phyloP scores from a whole-genome alignment of 2,797 vertebrate genomes.

The Pseudopleuronectes americanus region DNA sequence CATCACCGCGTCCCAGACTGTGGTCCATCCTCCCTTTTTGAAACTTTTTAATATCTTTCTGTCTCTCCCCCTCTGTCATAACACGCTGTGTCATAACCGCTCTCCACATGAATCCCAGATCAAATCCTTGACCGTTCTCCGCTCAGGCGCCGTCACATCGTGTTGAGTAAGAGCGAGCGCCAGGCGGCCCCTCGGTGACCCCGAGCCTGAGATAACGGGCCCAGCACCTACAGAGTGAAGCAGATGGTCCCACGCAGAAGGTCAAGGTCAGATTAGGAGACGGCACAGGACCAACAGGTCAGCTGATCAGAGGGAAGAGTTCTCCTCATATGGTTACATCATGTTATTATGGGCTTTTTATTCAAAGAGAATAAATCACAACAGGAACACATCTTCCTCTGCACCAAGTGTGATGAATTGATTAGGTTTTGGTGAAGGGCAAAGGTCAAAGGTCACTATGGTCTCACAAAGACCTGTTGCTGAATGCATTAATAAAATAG shows the following conservation, averaged over 20 bases:
- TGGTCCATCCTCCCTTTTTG: constrained; percentile 8
- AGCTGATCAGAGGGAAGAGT: neutral
- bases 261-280: constrained; percentile 18
- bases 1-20: constrained; percentile 25
- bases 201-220: constrained; percentile 5
- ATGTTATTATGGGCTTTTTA: too few species aligned
- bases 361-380: too few species aligned
- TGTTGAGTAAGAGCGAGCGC: constrained; percentile 27
- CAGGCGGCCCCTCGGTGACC: constrained; percentile 20
- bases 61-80: constrained; percentile 24
- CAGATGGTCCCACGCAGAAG: constrained; percentile 24
- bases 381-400: too few species aligned
- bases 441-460: too few species aligned
- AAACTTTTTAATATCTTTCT: constrained; percentile 37
- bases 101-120: constrained; percentile 48
- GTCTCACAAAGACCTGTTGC: too few species aligned
- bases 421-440: too few species aligned
- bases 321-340: too few species aligned
- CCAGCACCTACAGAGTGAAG: constrained; percentile 11
- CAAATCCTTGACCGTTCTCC: constrained; percentile 37
- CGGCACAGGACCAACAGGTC: neutral
- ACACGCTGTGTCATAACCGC: constrained; percentile 53
- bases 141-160: constrained; percentile 31
- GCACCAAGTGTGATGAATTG: too few species aligned
- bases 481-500: too few species aligned